Evolutionary conservation across 2,888 invertebrate genomes (phyloP), one percentile per base, ranked within the genome.

Genomic region (Troilus luridus): DNA sequence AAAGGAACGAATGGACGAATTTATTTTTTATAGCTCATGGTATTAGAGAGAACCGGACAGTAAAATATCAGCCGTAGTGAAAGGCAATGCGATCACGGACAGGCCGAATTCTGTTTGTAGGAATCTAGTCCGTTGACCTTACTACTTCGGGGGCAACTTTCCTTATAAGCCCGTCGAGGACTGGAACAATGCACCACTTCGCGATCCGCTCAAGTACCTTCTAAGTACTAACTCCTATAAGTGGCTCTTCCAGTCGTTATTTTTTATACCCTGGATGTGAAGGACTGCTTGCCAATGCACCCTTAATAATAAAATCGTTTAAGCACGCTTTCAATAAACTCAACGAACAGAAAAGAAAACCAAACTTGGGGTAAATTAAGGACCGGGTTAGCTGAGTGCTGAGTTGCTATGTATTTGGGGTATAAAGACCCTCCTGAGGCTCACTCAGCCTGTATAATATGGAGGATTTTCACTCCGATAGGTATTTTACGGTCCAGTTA

Each of bases 71-170:
- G 27, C 41, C 17, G 41, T 0, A 19, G 72, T 41, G 72, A 77
- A 77, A 77, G 27, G 41, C 12, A 5, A 67, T 11, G 17, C 17
- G 14, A 77, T n/a, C 21, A 85, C 21, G 10, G 85, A 56, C 85
- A 58, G 56, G n/a, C 21, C 19, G 56, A 85, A 85, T 85, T 85
- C 85, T n/a, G 56, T 54, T 77, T 54, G 21, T 81, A 81, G 81
- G 81, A 81, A 81, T 54, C 56, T 85, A 12, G 85, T 54, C 85
- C 85, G 56, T 85, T 85, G 85, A 85, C 85, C 85, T 85, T 85
- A 56, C 85, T 85, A 85, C 85, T 56, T 54, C 9, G 56, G n/a
- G 85, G n/a, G 19, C 85, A 85, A 85, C 56, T 56, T 85, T 85
- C 85, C 85, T 85, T 85, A 85, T 85, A 85, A 5, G 85, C 85